phyloP scores from a whole-genome alignment of 2,797 vertebrate genomes.

The Crenuchus spilurus region DNA sequence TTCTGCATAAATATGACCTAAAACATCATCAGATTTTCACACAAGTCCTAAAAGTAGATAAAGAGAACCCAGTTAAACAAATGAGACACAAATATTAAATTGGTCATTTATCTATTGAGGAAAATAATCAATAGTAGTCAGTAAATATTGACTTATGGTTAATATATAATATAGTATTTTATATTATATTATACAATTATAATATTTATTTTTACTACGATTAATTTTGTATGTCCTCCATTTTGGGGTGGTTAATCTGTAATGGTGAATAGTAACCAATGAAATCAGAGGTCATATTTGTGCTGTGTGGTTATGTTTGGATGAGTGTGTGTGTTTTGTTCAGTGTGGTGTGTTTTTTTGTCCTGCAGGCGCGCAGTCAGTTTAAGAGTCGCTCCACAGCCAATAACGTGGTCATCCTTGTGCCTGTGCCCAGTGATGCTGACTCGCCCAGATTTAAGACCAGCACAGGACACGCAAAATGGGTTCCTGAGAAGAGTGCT shows the following conservation, averaged over 20 bases:
- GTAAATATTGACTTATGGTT: too few species aligned
- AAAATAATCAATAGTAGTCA: too few species aligned
- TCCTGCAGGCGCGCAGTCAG: conserved; percentile 79
- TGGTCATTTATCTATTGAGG: too few species aligned
- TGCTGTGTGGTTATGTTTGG: not conserved
- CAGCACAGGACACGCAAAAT: conserved; percentile 81
- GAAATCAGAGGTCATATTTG: not conserved
- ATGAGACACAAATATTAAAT: too few species aligned
- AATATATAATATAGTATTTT: too few species aligned
- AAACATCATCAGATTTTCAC: too few species aligned
- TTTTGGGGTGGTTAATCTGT: not conserved
- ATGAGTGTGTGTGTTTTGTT: conserved; percentile 12
- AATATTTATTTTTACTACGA: not conserved
- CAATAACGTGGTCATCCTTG: conserved; percentile 82
- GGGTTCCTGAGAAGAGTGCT: conserved; percentile 80
- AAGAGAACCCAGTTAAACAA: too few species aligned
- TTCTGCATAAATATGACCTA: too few species aligned
- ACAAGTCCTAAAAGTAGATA: too few species aligned
- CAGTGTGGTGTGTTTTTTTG: conserved; percentile 30
- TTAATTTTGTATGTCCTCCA: not conserved
- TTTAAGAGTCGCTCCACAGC: conserved; percentile 84
- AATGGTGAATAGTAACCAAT: not conserved
- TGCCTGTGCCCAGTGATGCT: conserved; percentile 83
- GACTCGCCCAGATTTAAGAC: conserved; percentile 86
- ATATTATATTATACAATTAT: too few species aligned